Evolutionary conservation across 2,888 invertebrate genomes (phyloP).

Genomic region (Dyspetes luteomarginatus): DNA sequence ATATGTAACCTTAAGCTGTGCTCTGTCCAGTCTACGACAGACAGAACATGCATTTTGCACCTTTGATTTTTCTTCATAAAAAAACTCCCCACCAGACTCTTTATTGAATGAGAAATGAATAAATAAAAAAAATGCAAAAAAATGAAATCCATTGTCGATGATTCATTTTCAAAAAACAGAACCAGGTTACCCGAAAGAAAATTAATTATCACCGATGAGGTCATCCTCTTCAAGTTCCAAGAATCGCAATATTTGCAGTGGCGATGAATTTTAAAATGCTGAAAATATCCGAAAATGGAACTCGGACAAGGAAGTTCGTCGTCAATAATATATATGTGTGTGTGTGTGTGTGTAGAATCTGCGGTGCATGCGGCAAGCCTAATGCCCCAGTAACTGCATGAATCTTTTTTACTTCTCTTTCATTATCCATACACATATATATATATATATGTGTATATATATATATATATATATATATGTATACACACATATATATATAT

Average conservation of each 20-base stretch:
- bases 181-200: conserved; percentile 44
- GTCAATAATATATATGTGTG: conserved; percentile 43
- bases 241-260: conserved; percentile 22
- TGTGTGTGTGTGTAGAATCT: conserved; percentile 24
- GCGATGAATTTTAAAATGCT: conserved; percentile 35
- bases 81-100: not conserved
- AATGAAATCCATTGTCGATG: not conserved
- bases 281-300: conserved; percentile 17
- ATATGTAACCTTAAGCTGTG: conserved; percentile 12
- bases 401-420: conserved; percentile 64
- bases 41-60: conserved; percentile 43
- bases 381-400: conserved; percentile 79
- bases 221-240: conserved; percentile 43
- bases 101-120: not conserved
- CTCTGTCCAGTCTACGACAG: conserved; percentile 2
- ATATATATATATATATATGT: not conserved
- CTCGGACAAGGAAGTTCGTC: conserved; percentile 3
- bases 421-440: not conserved
- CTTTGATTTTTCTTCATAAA: conserved; percentile 12
- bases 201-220: conserved; percentile 51
- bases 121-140: conserved; percentile 19
- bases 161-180: conserved; percentile 11
- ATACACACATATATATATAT: not conserved
- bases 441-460: not conserved
- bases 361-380: conserved; percentile 67